These are phyloP conservation scores for Colostygia pectinataria DNA, from an alignment of 2,888 invertebrate species.

Conservation along the genomic window DNA sequence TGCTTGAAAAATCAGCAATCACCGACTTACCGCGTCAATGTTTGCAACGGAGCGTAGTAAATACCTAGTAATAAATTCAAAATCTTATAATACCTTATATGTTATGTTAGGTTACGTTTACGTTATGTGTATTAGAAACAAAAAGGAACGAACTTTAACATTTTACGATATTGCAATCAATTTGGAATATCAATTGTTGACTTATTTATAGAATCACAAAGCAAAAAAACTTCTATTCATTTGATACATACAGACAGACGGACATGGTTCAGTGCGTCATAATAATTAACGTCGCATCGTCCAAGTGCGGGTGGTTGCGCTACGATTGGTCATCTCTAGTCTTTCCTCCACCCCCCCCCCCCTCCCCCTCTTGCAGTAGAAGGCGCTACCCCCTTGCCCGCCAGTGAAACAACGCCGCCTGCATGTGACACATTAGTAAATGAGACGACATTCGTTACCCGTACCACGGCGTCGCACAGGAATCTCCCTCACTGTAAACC, in stretches of 20 bases:
- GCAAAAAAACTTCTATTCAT: slow-evolving; percentile 9
- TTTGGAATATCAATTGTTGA: no score
- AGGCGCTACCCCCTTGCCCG: slow-evolving; percentile 39
- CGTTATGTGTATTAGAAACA: no score
- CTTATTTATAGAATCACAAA: neutral
- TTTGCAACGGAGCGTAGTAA: no score
- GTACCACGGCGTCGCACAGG: slow-evolving; percentile 52
- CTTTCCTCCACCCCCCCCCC: slow-evolving; percentile 23
- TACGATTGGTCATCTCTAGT: slow-evolving; percentile 69
- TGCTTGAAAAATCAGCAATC: no score
- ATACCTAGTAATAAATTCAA: no score
- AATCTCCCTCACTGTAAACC: slow-evolving; percentile 64
- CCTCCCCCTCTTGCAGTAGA: slow-evolving; percentile 27
- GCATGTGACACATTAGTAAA: slow-evolving; percentile 84
- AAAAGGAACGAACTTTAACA: no score
- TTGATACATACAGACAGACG: slow-evolving; percentile 21
- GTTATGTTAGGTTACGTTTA: no score
- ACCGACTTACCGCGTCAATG: no score
- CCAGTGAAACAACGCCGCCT: slow-evolving; percentile 77
- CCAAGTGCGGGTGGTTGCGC: slow-evolving; percentile 49
- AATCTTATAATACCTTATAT: no score
- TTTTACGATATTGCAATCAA: no score
- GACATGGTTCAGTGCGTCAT: slow-evolving; percentile 51
- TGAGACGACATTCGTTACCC: slow-evolving; percentile 83
- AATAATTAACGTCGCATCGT: slow-evolving; percentile 69